Evolutionary conservation across 2,888 invertebrate species (phyloP), one percentile per base, ranked within the genome.

Genomic region (Drosophila colorata): DNA sequence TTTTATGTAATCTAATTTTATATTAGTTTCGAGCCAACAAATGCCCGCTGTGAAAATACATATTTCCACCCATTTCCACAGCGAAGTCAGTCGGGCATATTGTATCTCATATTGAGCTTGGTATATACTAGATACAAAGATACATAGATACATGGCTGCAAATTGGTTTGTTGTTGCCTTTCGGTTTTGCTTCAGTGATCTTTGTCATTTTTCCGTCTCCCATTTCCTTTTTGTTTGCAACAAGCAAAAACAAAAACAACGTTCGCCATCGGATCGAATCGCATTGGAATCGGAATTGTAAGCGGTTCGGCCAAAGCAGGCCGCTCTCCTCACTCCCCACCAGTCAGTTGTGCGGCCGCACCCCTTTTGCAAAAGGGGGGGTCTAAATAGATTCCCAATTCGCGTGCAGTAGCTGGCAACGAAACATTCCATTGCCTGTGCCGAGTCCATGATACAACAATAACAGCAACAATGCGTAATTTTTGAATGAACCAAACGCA

Each of bases 141-240:
- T 44, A 53, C 40, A 57, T 58, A 83, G 74, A 72, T 80, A 76
- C 69, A 74, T 78, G 81, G 77, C 77, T 69, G 82, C 71, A 72
- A 80, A 60, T 77, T 86, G 81, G 70, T 35, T 59, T 76, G 75
- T 52, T 79, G 78, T 73, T 79, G 79, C 55, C 74, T 59, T 87
- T 88, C 75, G 80, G 89, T 84, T 83, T 74, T 86, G 88, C 89
- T 89, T 88, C 80, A 87, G 87, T 86, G 88, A 89, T 88, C 89
- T 82, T 86, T 89, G 80, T 82, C 89, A 88, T 88, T 87, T 86
- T 86, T 74, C 78, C 75, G 80, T 87, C 80, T 87, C 72, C 83
- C 88, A 82, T 85, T 84, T 82, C 86, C 86, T 77, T 81, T 76
- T 73, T 65, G 28, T 59, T 46, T 58, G 47, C 64, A 43, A 37